Base-by-base conservation (phyloP, 2,888 invertebrate species). In the Polydrusus cervinus region DNA sequence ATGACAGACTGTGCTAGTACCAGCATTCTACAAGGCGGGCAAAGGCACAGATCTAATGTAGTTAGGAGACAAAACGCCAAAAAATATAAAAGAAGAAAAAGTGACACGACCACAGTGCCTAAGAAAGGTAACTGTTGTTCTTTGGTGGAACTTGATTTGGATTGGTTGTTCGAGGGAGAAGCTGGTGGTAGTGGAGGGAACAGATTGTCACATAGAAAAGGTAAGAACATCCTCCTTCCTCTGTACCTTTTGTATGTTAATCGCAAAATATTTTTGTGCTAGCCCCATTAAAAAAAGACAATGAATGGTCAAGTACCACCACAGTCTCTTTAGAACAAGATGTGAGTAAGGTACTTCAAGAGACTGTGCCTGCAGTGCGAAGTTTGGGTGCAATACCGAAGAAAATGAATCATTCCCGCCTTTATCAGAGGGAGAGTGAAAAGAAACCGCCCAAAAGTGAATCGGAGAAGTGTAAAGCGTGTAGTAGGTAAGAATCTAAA, bases 321-420 rank as follows among this genome's bases (percentile, higher is more conserved):
- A 84, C 86, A 2, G 84, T 87, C 9, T 87, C 87, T 6, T 78
- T 87, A 38, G 87, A 90, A 86, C 85, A 89, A 84, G 84, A 89
- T 87, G 84, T 89, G 81, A 87, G 89, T 80, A 90, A 91, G 85
- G 85, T 92, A 57, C 86, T 92, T 0, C 87, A 87, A 78, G 87
- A 87, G 69, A 83, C 85, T 1, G 84, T 84, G 14, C 85, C 86
- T 5, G 80, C 85, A 1, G 79, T 84, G 7, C 90, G 91, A 85
- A 92, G 92, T 85, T 89, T 93, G 82, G 93, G 93, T 74, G 93
- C 92, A 77, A 92, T 92, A 85, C 93, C 92, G 73, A 93, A 94
- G 86, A 92, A 92, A 86, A 87, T 76, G 61, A 30, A 60, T 9
- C 57, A 71, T 14, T 77, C 80, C 20, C 68, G 66, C 18, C 30